Evolutionary conservation across 2,888 invertebrate species (phyloP).

Genomic region (Tetragonisca angustula): DNA sequence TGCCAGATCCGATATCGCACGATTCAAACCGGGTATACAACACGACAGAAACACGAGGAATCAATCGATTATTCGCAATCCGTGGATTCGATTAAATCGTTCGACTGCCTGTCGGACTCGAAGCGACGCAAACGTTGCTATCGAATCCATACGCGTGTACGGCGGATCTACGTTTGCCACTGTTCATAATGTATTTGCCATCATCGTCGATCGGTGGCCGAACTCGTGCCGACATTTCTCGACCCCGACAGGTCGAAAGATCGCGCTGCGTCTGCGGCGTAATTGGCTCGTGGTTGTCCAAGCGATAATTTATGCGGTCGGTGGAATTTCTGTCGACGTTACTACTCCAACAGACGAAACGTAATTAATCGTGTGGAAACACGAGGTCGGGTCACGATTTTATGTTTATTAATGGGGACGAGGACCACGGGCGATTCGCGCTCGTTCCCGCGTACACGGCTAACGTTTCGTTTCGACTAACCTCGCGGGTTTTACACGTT

Average conservation of each 20-base stretch:
- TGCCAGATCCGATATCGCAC: slow-evolving; percentile 16
- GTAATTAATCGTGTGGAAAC: slow-evolving; percentile 38
- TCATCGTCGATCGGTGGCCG: not conserved
- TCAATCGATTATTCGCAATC: slow-evolving; percentile 32
- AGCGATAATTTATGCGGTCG: not conserved
- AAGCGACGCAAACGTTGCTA: slow-evolving; percentile 9
- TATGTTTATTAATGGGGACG: slow-evolving; percentile 70
- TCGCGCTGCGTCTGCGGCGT: not conserved
- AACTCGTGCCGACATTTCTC: slow-evolving; percentile 13
- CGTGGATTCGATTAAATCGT: slow-evolving; percentile 28
- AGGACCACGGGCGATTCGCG: slow-evolving; percentile 37
- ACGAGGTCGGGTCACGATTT: slow-evolving; percentile 47
- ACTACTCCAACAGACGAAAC: slow-evolving; percentile 18
- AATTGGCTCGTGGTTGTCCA: not conserved
- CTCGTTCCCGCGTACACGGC: not conserved
- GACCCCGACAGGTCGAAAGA: not conserved
- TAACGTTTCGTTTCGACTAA: slow-evolving; percentile 31
- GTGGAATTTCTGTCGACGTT: slow-evolving; percentile 20
- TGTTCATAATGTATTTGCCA: not conserved
- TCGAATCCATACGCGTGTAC: not conserved
- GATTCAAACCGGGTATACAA: slow-evolving; percentile 21
- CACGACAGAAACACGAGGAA: slow-evolving; percentile 38
- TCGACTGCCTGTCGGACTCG: slow-evolving; percentile 11
- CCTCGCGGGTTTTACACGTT: slow-evolving; percentile 24
- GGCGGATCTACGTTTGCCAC: not conserved